Evolutionary conservation across 2,888 invertebrate species (phyloP).

Genomic region (Polymixis flavicincta): DNA sequence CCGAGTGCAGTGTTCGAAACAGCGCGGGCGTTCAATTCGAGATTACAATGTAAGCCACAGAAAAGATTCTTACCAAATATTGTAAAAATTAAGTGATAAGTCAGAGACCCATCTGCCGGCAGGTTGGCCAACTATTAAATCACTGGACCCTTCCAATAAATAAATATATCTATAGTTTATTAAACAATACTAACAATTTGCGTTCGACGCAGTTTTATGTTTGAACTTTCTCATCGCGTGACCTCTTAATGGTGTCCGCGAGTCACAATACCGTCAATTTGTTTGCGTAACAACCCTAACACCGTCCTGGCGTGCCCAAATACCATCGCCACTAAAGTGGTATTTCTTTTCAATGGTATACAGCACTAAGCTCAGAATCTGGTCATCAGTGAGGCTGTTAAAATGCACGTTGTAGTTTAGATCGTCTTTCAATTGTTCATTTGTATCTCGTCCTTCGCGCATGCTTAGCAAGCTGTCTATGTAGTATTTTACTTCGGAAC

Average conservation of each 20-base stretch:
- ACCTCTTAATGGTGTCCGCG: not conserved
- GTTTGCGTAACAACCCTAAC: constrained; percentile 67
- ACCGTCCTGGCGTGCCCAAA: constrained; percentile 89
- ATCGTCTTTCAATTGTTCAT: constrained; percentile 65
- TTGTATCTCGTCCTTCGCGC: constrained; percentile 40
- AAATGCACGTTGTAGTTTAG: constrained; percentile 73
- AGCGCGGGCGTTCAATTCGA: not conserved
- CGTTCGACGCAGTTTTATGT: not conserved
- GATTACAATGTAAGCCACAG: not conserved
- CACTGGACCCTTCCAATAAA: not conserved
- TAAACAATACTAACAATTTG: constrained; percentile 3
- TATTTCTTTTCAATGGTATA: constrained; percentile 94
- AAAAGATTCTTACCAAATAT: not conserved
- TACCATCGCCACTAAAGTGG: constrained; percentile 94
- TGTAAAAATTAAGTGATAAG: not conserved
- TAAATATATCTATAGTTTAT: not conserved
- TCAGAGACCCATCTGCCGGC: not conserved
- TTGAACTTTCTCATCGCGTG: constrained; percentile 1
- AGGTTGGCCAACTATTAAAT: not conserved
- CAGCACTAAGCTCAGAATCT: constrained; percentile 92
- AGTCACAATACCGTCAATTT: constrained; percentile 22
- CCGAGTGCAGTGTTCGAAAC: not conserved
- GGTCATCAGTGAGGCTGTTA: constrained; percentile 81
- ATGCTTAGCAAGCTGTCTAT: constrained; percentile 73
- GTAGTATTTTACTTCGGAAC: constrained; percentile 78